Evolutionary conservation across 2,113 vertebrate genomes (phyloP), one percentile per base, ranked within the genome.

Genomic region (Oriolus oriolus): DNA sequence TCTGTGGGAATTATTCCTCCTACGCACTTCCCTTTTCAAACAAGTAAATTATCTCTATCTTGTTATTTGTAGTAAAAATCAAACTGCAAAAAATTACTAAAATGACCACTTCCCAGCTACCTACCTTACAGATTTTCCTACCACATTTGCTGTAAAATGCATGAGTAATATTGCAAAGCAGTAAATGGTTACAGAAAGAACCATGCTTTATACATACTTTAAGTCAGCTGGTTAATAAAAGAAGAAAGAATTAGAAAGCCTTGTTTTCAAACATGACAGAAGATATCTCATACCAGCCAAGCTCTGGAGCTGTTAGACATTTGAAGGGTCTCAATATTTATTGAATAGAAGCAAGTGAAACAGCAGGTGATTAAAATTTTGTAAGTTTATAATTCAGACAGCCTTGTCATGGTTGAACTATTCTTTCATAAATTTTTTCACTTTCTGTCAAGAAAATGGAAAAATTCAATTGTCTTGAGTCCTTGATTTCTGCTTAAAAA

Each of bases 21-120:
- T 68, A 63, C 4, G 10, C 31, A 70, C 23, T 89, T 81, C 89
- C 47, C 13, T 49, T 71, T 95, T 95, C 59, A 95, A 87, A 90
- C 17, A 93, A 93, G 53, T 59, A 96, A 96, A 97, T 95, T 20
- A 71, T 52, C 47, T 60, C 26, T 93, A 49, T 93, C 83, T 93
- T 88, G 33, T 31, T 59, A 23, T 84, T 94, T 78, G 10, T 45
- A 85, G 3, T 64, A 66, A 75, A 90, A 94, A 92, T 87, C 31
- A 90, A 84, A 53, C 70, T 18, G 37, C 54, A 94, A 95, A 89
- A 63, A 30, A 61, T 52, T 90, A 31, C 69, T 75, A 56, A 33
- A 81, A 20, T 31, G 54, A 94, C 64, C 75, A 81, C 63, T 68
- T 26, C 5, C n/a, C 39, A 77, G 35, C 16, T 91, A 88, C 78